These are phyloP conservation scores for Hirtodrosophila cameraria DNA, from an alignment of 2,888 invertebrate genomes.

Conservation along the genomic window DNA sequence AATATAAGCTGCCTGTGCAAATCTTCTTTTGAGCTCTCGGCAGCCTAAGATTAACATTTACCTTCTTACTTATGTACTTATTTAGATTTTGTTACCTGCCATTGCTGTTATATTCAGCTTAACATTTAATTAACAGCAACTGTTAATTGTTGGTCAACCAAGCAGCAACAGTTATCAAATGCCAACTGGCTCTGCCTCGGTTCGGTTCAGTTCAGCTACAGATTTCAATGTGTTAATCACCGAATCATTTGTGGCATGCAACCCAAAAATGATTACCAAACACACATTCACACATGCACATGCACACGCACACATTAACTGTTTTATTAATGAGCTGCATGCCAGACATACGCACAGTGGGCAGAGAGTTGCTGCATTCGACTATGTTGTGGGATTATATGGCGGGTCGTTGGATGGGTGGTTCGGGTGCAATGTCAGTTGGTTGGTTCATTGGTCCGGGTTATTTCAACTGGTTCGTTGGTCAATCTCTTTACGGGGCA, in stretches of 20 bases:
- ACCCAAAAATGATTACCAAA: slow-evolving; percentile 71
- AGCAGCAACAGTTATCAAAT: neutral
- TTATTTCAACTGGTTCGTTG: slow-evolving; percentile 17
- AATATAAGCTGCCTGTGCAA: too few species aligned
- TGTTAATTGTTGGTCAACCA: slow-evolving; percentile 9
- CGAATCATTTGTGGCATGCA: slow-evolving; percentile 63
- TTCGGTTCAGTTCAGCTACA: slow-evolving; percentile 1
- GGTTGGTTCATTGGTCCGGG: slow-evolving; percentile 1
- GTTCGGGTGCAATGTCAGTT: slow-evolving; percentile 28
- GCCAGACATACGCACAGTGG: slow-evolving; percentile 55
- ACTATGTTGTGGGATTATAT: slow-evolving; percentile 4
- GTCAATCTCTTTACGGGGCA: slow-evolving; percentile 33
- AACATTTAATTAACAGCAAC: slow-evolving; percentile 8
- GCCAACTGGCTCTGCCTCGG: neutral
- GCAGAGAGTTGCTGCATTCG: slow-evolving; percentile 13
- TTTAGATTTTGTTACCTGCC: neutral
- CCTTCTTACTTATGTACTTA: too few species aligned
- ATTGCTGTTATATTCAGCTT: neutral
- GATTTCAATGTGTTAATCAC: slow-evolving; percentile 72
- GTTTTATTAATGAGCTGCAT: slow-evolving; percentile 75
- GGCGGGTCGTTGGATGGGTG: slow-evolving; percentile 8
- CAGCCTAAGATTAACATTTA: neutral
- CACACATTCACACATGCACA: too few species aligned
- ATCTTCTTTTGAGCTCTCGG: too few species aligned
- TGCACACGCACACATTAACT: too few species aligned